phyloP scores from a whole-genome alignment of 2,888 invertebrate genomes.

The Ceraclea dissimilis region DNA sequence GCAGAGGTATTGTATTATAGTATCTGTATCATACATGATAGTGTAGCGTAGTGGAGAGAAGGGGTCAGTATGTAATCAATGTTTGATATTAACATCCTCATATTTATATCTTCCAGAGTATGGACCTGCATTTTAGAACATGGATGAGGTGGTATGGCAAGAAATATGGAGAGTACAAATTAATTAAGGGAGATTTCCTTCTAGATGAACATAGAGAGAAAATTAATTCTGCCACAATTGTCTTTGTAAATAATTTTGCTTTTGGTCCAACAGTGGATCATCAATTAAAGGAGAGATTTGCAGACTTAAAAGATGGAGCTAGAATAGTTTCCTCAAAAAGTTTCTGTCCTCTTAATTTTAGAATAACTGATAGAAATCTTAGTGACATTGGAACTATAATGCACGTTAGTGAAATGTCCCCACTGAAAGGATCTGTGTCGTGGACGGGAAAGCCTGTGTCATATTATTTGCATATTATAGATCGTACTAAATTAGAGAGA shows the following conservation, averaged over 20 bases:
- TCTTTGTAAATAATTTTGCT: slow-evolving; percentile 99
- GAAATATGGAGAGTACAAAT: slow-evolving; percentile 80
- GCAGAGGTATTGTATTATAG: slow-evolving; percentile 73
- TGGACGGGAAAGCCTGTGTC: slow-evolving; percentile 99
- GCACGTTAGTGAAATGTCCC: slow-evolving; percentile 95
- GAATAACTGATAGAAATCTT: slow-evolving; percentile 95
- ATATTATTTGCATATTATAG: slow-evolving; percentile 97
- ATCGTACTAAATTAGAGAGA: slow-evolving; percentile 93
- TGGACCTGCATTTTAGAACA: slow-evolving; percentile 84
- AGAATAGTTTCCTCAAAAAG: slow-evolving; percentile 97
- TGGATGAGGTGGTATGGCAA: slow-evolving; percentile 99
- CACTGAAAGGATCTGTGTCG: slow-evolving; percentile 90
- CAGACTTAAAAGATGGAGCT: slow-evolving; percentile 91
- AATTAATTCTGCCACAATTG: slow-evolving; percentile 88
- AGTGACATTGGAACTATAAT: slow-evolving; percentile 98
- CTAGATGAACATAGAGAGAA: slow-evolving; percentile 87
- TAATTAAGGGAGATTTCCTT: slow-evolving; percentile 93
- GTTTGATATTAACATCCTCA: no score
- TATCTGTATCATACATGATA: background rate
- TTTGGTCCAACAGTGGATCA: slow-evolving; percentile 98
- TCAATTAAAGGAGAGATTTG: slow-evolving; percentile 91
- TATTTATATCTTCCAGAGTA: slow-evolving; percentile 47
- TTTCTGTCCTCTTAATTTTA: slow-evolving; percentile 97
- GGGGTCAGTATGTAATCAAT: no score
- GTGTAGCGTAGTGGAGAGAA: no score